Conservation (phyloP, 1,140 invertebrate species). For the Mizuhopecten yessoensis region DNA sequence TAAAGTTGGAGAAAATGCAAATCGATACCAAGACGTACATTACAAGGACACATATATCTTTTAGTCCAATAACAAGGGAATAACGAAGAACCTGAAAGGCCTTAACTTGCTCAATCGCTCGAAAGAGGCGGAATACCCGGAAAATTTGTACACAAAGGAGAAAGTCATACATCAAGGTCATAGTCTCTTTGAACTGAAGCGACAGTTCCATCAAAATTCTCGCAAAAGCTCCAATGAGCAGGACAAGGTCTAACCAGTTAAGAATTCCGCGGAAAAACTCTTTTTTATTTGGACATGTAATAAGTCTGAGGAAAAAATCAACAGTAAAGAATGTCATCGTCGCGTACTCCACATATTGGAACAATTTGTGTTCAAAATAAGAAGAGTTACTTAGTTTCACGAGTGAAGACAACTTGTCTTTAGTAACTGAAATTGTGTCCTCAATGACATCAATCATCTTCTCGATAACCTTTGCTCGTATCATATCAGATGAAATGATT, state of each 20-base stretch:
- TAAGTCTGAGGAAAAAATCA: slow-evolving; percentile 41
- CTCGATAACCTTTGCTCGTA: too few relatives aligned
- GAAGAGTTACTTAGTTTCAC: background rate
- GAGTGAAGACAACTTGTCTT: background rate
- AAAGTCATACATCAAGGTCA: background rate
- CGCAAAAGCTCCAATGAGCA: slow-evolving; percentile 42
- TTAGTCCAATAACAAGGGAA: background rate
- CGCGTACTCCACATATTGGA: slow-evolving; percentile 45
- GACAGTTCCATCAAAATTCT: background rate
- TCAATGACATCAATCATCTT: too few relatives aligned
- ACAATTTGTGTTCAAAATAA: background rate
- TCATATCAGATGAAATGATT: too few relatives aligned
- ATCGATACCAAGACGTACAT: background rate
- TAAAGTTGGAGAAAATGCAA: background rate
- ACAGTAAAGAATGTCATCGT: slow-evolving; percentile 47
- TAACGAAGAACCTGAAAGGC: background rate
- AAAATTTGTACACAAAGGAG: slow-evolving; percentile 18
- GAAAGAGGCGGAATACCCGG: background rate
- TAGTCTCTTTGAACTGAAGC: background rate
- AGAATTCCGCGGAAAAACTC: slow-evolving; percentile 34
- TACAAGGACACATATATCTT: background rate
- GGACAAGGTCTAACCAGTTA: slow-evolving; percentile 43
- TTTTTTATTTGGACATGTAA: slow-evolving; percentile 30
- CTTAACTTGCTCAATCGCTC: background rate
- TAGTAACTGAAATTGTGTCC: background rate